Conservation (phyloP, 2,797 vertebrate species). For the Sebastes matsubarae region DNA sequence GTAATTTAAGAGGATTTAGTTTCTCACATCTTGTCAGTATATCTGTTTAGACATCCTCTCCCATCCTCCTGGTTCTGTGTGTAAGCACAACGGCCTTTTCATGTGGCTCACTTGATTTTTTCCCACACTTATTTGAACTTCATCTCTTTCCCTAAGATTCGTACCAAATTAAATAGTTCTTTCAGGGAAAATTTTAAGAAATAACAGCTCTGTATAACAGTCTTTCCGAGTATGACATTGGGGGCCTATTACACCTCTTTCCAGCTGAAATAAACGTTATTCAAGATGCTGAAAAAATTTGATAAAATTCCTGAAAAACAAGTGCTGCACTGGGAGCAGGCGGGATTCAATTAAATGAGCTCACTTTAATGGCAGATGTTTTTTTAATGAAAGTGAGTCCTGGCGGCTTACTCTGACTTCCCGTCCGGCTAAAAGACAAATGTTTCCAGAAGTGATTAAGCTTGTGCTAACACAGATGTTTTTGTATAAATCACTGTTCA, state of each 20-base stretch:
- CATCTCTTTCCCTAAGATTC: no score
- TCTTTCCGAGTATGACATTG: neutral
- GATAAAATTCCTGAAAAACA: neutral
- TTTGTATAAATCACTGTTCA: neutral
- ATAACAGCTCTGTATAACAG: neutral
- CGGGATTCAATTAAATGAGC: neutral
- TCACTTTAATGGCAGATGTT: neutral
- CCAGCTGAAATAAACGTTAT: neutral
- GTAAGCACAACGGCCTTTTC: conserved; percentile 32
- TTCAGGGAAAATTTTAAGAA: neutral
- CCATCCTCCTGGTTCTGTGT: neutral
- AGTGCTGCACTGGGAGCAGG: neutral
- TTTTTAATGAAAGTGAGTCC: neutral
- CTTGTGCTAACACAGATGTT: conserved; percentile 1
- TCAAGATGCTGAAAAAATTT: neutral
- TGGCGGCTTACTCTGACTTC: neutral
- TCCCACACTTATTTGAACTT: neutral
- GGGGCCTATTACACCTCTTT: neutral
- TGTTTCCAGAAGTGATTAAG: neutral
- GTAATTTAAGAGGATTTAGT: neutral
- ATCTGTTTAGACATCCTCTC: neutral
- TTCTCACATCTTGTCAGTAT: neutral
- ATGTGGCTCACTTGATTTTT: neutral
- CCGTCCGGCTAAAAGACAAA: neutral
- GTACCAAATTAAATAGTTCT: neutral